Percentiles rank a stretch among this genome's conserved stretches.
Conservation (phyloP, 2,797 vertebrate species). For the Pogonophryne albipinna region DNA sequence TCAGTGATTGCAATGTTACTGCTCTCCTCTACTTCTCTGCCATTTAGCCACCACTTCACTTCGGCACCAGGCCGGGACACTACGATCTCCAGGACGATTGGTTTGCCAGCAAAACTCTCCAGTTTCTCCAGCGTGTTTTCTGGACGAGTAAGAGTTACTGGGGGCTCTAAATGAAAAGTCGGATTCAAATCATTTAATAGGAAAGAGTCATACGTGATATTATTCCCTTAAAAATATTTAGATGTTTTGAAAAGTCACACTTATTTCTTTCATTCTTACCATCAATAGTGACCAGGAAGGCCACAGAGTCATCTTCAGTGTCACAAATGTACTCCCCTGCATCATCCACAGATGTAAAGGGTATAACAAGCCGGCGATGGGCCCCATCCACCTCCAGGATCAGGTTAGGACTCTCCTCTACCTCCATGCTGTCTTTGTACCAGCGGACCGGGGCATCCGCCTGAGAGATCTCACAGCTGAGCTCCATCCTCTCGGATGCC, state of each 20-base stretch:
- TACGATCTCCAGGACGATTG: constrained; percentile 84
- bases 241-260: background rate
- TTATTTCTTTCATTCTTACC: constrained; percentile 76
- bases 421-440: constrained; percentile 92
- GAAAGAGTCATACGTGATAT: background rate
- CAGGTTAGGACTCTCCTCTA: constrained; percentile 85
- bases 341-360: constrained; percentile 82
- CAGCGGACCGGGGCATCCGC: constrained; percentile 81
- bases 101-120: constrained; percentile 81
- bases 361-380: constrained; percentile 85
- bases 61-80: constrained; percentile 84
- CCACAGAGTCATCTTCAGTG: constrained; percentile 89
- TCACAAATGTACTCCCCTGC: constrained; percentile 94
- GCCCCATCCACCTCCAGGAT: constrained; percentile 85
- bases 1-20: constrained; percentile 83
- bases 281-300: constrained; percentile 90
- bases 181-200: background rate
- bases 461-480: constrained; percentile 90
- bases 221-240: background rate
- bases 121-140: constrained; percentile 71
- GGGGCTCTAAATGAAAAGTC: constrained; percentile 82
- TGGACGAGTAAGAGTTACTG: constrained; percentile 84
- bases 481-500: constrained; percentile 84
- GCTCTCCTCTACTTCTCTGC: constrained; percentile 81
- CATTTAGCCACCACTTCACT: constrained; percentile 88